These are phyloP conservation scores for Pinna nobilis DNA, from an alignment of 1,140 invertebrate species.

Conservation along the genomic window DNA sequence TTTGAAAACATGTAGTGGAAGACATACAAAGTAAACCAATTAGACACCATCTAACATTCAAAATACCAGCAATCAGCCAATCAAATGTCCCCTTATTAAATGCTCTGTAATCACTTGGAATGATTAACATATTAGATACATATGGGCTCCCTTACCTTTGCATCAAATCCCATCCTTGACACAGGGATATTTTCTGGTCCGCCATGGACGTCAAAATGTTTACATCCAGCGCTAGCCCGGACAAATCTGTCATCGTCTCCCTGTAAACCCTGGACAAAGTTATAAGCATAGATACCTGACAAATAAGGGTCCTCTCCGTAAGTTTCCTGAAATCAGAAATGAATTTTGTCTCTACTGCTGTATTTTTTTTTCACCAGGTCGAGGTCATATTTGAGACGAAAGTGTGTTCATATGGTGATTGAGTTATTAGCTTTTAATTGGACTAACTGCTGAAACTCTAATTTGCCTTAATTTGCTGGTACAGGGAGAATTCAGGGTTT, in stretches of 20 bases:
- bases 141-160: conserved; percentile 51
- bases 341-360: neutral
- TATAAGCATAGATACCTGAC: conserved; percentile 51
- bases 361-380: neutral
- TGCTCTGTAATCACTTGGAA: too few relatives aligned
- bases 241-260: conserved; percentile 62
- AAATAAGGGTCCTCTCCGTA: conserved; percentile 72
- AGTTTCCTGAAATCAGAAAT: conserved; percentile 59
- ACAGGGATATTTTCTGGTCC: conserved; percentile 70
- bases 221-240: conserved; percentile 64
- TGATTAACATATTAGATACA: neutral
- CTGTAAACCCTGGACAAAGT: conserved; percentile 66
- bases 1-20: too few relatives aligned
- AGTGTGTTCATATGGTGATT: too few relatives aligned
- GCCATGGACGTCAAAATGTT: conserved; percentile 69
- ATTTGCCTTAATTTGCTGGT: too few relatives aligned
- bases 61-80: too few relatives aligned
- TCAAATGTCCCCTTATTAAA: too few relatives aligned
- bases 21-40: too few relatives aligned
- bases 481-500: too few relatives aligned
- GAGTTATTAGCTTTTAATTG: too few relatives aligned
- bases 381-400: too few relatives aligned
- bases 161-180: conserved; percentile 65
- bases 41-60: too few relatives aligned
- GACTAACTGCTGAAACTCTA: too few relatives aligned